Evolutionary conservation across 1,140 invertebrate genomes (phyloP).

Genomic region (Chrysoperla carnea): DNA sequence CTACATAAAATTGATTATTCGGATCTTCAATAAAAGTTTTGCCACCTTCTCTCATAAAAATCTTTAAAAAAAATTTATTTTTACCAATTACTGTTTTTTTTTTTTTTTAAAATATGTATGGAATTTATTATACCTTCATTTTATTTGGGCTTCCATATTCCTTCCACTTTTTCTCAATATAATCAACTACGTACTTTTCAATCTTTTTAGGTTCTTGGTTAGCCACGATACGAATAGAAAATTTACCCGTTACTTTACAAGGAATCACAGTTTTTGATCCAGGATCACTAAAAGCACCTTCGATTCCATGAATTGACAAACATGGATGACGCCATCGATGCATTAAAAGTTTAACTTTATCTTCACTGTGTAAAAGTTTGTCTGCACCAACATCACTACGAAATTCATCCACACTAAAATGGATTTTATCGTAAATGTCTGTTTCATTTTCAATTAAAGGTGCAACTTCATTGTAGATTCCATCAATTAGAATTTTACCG

Average conservation of each 20-base stretch:
- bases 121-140: conserved; percentile 46
- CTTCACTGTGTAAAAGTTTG: conserved; percentile 52
- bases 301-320: conserved; percentile 71
- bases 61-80: conserved; percentile 15
- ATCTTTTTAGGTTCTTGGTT: conserved; percentile 69
- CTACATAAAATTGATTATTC: conserved; percentile 78
- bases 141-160: conserved; percentile 68
- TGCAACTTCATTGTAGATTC: conserved; percentile 62
- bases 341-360: conserved; percentile 67
- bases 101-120: background rate
- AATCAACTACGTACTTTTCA: conserved; percentile 49
- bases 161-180: conserved; percentile 55
- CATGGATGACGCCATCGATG: conserved; percentile 81
- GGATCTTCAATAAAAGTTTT: conserved; percentile 85
- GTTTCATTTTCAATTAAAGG: conserved; percentile 57
- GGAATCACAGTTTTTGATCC: conserved; percentile 95
- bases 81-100: background rate
- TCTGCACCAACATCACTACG: conserved; percentile 49
- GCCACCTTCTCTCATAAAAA: conserved; percentile 55
- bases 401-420: conserved; percentile 78
- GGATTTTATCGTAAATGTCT: conserved; percentile 67
- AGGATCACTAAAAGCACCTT: conserved; percentile 81
- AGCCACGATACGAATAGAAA: conserved; percentile 88
- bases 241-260: conserved; percentile 86
- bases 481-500: conserved; percentile 66